phyloP scores from a whole-genome alignment of 2,797 vertebrate species.

The Heliangelus exortis region DNA sequence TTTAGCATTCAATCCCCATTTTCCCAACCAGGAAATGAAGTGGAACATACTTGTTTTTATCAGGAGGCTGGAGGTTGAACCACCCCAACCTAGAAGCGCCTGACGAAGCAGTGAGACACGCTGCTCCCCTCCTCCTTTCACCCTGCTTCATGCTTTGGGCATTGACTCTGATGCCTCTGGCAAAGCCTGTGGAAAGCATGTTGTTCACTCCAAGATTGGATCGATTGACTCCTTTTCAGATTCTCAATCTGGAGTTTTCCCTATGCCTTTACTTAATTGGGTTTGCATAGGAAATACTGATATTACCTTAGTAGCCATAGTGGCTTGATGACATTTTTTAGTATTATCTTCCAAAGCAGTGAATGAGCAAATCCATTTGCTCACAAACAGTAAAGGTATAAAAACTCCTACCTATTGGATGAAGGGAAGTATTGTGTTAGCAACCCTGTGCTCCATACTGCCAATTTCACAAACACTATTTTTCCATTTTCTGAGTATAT shows the following conservation, averaged over 20 bases:
- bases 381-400: not conserved
- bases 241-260: not conserved
- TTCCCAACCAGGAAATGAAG: constrained; percentile 75
- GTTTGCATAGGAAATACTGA: constrained; percentile 7
- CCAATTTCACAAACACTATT: not conserved
- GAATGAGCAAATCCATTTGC: not conserved
- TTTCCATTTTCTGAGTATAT: not conserved
- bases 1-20: constrained; percentile 68
- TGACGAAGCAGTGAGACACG: not conserved
- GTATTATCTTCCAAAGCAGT: not conserved
- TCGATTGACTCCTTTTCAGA: constrained; percentile 17
- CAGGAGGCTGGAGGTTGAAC: constrained; percentile 2
- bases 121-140: not conserved
- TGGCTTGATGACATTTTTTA: not conserved
- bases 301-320: not conserved
- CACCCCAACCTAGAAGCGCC: not conserved
- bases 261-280: not conserved
- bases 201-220: constrained; percentile 6
- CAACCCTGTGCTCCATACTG: not conserved
- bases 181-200: not conserved
- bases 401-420: not conserved
- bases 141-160: not conserved
- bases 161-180: not conserved
- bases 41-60: constrained; percentile 60
- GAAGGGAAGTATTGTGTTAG: not conserved